phyloP scores from a whole-genome alignment of 2,113 vertebrate species.

The Montifringilla adamsi region DNA sequence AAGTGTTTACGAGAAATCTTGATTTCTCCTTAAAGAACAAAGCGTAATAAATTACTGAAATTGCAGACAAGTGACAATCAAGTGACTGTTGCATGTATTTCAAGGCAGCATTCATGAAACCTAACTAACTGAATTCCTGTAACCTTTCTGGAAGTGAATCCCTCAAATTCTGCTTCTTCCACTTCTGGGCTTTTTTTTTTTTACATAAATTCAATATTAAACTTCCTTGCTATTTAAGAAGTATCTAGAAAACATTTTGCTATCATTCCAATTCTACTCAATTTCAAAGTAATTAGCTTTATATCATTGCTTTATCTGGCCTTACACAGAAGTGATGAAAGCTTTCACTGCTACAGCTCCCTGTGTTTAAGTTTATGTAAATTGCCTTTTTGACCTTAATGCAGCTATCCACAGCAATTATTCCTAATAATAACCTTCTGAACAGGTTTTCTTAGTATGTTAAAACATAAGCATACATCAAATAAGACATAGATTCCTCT shows the following conservation, averaged over 20 bases:
- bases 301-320: background rate
- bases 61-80: background rate
- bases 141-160: background rate
- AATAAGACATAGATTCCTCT: background rate
- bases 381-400: background rate
- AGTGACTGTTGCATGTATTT: background rate
- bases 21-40: conserved; percentile 70
- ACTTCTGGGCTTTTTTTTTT: background rate
- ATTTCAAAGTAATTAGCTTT: background rate
- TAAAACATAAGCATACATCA: background rate
- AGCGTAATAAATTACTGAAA: background rate
- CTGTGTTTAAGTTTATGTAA: background rate
- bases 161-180: background rate
- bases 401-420: background rate
- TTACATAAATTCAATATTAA: background rate
- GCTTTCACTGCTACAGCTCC: background rate
- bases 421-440: background rate
- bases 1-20: conserved; percentile 83
- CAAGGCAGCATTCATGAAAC: background rate
- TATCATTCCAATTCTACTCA: background rate
- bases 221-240: background rate
- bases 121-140: background rate
- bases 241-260: background rate
- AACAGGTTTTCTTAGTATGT: background rate
- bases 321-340: background rate